Percentiles rank a stretch among this genome's conserved stretches.
Evolutionary conservation across 1,140 invertebrate genomes (phyloP).

Genomic region (Drosophila parabipectinata): DNA sequence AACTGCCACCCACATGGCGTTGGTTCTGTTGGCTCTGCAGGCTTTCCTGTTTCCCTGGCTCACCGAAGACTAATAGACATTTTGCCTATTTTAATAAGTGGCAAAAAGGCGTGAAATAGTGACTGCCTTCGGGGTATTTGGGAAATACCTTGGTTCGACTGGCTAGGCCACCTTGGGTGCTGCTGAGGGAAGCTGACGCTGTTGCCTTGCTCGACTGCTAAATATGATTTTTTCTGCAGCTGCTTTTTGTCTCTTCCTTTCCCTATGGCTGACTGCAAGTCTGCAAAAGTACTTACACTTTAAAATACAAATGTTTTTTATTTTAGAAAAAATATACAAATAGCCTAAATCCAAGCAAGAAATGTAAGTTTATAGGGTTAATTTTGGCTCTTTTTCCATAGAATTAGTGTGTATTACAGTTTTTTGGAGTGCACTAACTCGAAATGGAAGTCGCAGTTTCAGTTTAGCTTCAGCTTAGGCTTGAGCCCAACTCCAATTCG

Average conservation of each 20-base stretch:
- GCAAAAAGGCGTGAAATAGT: conserved; percentile 81
- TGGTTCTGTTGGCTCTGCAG: not conserved
- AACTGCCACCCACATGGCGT: conserved; percentile 33
- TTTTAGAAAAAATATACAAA: not conserved
- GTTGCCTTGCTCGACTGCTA: conserved; percentile 45
- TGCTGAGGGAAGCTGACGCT: conserved; percentile 24
- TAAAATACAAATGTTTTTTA: not conserved
- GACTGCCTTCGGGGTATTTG: conserved; percentile 42
- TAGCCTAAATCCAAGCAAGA: too few relatives aligned
- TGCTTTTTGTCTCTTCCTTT: conserved; percentile 63
- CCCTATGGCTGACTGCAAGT: conserved; percentile 31
- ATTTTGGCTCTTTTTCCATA: not conserved
- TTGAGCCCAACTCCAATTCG: conserved; percentile 65
- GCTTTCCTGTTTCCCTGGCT: not conserved
- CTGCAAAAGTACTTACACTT: conserved; percentile 5
- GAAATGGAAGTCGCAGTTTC: conserved; percentile 20
- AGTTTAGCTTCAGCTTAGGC: conserved; percentile 14
- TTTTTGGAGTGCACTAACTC: conserved; percentile 23
- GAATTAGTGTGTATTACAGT: not conserved
- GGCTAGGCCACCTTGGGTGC: conserved; percentile 41
- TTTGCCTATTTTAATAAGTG: conserved; percentile 82
- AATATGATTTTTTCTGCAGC: conserved; percentile 78
- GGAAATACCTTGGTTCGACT: conserved; percentile 47
- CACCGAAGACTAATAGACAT: conserved; percentile 68
- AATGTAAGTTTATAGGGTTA: too few relatives aligned